These are phyloP conservation scores for Drosophila nigromelanica DNA, from an alignment of 1,140 invertebrate species.

Conservation along the genomic window DNA sequence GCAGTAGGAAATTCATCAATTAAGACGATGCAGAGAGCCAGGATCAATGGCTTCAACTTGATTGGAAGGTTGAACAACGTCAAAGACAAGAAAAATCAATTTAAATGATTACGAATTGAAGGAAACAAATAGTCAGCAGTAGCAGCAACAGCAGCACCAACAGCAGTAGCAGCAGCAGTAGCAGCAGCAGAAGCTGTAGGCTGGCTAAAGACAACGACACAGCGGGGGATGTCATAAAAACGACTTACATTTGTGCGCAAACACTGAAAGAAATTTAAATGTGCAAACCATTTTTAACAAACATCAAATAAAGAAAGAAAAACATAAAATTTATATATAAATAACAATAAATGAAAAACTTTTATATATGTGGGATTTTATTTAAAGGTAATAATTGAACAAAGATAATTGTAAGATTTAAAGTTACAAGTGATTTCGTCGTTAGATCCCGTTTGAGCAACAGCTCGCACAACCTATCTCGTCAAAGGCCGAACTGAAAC, in stretches of 20 bases:
- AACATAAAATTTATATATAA: no score
- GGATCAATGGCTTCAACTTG: conserved; percentile 32
- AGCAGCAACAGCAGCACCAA: conserved; percentile 12
- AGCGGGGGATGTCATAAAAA: conserved; percentile 38
- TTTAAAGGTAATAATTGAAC: no score
- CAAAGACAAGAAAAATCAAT: conserved; percentile 81
- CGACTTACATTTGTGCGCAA: conserved; percentile 36
- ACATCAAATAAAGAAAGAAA: not conserved
- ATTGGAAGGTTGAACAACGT: conserved; percentile 49
- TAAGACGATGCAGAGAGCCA: conserved; percentile 34
- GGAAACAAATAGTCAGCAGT: conserved; percentile 70
- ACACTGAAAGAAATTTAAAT: conserved; percentile 21
- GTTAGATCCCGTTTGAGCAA: no score
- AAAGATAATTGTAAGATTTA: no score
- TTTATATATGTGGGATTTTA: no score
- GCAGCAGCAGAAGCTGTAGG: conserved; percentile 21
- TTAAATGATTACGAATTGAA: conserved; percentile 82
- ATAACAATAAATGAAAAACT: no score
- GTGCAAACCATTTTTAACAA: not conserved
- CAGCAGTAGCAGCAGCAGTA: no score
- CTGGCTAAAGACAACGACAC: conserved; percentile 43
- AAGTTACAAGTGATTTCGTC: no score
- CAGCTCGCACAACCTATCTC: no score
- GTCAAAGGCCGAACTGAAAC: no score
- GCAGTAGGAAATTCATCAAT: conserved; percentile 71